Evolutionary conservation across 2,113 vertebrate genomes (phyloP).

Genomic region (Malurus cyaneus): DNA sequence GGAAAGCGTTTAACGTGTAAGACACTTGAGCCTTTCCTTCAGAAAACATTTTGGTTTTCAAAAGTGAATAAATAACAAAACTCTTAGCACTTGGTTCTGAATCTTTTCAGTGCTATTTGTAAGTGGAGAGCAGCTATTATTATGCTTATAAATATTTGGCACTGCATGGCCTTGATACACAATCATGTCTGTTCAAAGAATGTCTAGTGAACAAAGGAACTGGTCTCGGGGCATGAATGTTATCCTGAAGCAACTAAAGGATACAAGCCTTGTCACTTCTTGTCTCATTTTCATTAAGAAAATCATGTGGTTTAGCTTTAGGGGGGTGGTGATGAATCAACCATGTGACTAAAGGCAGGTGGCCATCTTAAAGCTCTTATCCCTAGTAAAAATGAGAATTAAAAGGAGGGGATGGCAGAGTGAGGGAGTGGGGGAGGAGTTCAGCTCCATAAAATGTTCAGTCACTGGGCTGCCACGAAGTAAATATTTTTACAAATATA

Average conservation of each 20-base stretch:
- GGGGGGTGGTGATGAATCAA: background rate
- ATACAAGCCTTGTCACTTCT: conserved; percentile 64
- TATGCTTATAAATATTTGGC: conserved; percentile 62
- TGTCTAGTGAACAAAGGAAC: conserved; percentile 37
- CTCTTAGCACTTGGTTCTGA: background rate
- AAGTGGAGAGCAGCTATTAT: background rate
- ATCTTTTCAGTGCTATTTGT: conserved; percentile 10
- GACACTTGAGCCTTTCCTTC: background rate
- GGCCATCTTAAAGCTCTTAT: conserved; percentile 45
- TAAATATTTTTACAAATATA: conserved; percentile 79
- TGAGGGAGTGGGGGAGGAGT: background rate
- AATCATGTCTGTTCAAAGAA: conserved; percentile 28
- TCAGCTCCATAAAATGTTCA: conserved; percentile 8
- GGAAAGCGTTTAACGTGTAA: background rate
- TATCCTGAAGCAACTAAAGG: conserved; percentile 44
- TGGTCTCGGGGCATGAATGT: conserved; percentile 24
- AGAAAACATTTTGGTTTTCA: background rate
- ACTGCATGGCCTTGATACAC: conserved; percentile 52
- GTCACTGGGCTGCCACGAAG: conserved; percentile 38
- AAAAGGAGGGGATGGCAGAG: background rate
- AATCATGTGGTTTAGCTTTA: conserved; percentile 56
- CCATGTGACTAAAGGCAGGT: conserved; percentile 48
- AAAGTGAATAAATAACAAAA: background rate
- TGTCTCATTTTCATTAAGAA: conserved; percentile 61
- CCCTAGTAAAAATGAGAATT: conserved; percentile 8